Conservation (phyloP, 2,797 vertebrate species). For the Rhinella marina region DNA sequence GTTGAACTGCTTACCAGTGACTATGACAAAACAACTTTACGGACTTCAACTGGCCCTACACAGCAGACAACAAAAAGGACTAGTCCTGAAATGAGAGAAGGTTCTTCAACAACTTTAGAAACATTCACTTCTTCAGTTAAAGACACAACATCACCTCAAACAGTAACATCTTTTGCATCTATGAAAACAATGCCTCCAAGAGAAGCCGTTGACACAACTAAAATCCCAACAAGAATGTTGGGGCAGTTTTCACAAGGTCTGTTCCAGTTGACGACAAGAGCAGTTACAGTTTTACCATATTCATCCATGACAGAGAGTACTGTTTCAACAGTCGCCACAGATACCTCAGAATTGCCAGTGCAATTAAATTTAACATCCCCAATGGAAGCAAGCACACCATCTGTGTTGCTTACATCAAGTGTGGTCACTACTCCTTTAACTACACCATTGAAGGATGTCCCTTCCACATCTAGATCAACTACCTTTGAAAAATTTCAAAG, state of each 20-base stretch:
- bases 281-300: slow-evolving; percentile 61
- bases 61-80: slow-evolving; percentile 56
- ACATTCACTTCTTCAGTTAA: slow-evolving; percentile 19
- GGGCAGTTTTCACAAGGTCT: slow-evolving; percentile 58
- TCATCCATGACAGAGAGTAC: slow-evolving; percentile 62
- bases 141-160: slow-evolving; percentile 51
- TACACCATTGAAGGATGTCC: slow-evolving; percentile 37
- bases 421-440: background rate
- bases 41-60: slow-evolving; percentile 49
- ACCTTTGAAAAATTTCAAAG: slow-evolving; percentile 50
- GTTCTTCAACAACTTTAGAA: slow-evolving; percentile 39
- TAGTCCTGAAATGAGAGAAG: slow-evolving; percentile 29
- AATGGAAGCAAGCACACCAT: slow-evolving; percentile 16
- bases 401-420: slow-evolving; percentile 4
- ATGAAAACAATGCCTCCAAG: slow-evolving; percentile 63
- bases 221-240: slow-evolving; percentile 64
- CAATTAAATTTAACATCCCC: slow-evolving; percentile 38
- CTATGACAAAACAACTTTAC: slow-evolving; percentile 63
- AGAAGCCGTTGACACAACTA: slow-evolving; percentile 62
- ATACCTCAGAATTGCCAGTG: slow-evolving; percentile 34
- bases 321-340: slow-evolving; percentile 59
- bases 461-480: slow-evolving; percentile 49
- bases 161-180: slow-evolving; percentile 58
- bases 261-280: slow-evolving; percentile 59
- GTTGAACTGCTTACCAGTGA: slow-evolving; percentile 58